Evolutionary conservation across 2,797 vertebrate species (phyloP).

Genomic region (Enteromius fasciolatus): DNA sequence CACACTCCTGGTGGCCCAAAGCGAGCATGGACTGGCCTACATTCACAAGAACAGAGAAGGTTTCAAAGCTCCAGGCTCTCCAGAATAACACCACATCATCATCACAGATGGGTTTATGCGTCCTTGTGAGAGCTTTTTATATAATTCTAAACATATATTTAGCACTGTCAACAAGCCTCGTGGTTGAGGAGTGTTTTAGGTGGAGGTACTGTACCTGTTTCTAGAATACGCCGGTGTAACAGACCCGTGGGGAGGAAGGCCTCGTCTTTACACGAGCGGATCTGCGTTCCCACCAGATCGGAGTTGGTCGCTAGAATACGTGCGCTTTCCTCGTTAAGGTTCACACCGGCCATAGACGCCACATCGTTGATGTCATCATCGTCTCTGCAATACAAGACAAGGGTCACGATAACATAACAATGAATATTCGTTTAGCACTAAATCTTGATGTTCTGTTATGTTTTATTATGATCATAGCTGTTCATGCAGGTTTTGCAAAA

Average conservation of each 20-base stretch:
- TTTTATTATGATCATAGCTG: background rate
- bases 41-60: constrained; percentile 43
- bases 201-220: constrained; percentile 76
- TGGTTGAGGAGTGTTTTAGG: background rate
- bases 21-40: constrained; percentile 45
- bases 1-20: constrained; percentile 21
- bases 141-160: constrained; percentile 1
- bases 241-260: constrained; percentile 84
- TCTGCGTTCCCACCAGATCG: constrained; percentile 84
- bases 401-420: background rate
- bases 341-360: constrained; percentile 88
- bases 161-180: background rate
- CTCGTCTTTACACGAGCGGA: constrained; percentile 88
- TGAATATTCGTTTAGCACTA: background rate
- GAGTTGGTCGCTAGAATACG: constrained; percentile 86
- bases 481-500: background rate
- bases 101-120: background rate
- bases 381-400: constrained; percentile 74
- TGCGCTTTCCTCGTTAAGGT: constrained; percentile 88
- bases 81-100: constrained; percentile 25
- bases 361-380: constrained; percentile 92
- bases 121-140: constrained; percentile 2
- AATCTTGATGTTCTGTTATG: background rate
- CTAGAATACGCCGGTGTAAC: constrained; percentile 84
- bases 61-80: constrained; percentile 36